A percentile compares a stretch with the other conserved stretches of the same genome.
phyloP scores from a whole-genome alignment of 2,113 vertebrate genomes.

The Plecturocebus donacophilus region DNA sequence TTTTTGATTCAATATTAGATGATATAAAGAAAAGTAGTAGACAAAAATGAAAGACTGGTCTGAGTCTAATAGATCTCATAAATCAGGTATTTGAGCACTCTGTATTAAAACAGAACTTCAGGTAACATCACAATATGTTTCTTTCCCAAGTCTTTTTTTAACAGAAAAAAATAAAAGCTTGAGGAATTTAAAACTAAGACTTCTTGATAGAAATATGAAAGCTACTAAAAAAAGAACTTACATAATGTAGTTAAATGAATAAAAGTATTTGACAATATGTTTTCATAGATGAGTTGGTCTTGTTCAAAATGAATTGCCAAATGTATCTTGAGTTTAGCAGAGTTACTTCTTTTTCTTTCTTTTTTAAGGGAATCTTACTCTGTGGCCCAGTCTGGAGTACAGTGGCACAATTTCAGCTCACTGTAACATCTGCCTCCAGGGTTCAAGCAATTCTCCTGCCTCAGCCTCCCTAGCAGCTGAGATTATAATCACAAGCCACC shows the following conservation, averaged over 20 bases:
- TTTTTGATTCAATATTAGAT: constrained; percentile 41
- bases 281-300: neutral
- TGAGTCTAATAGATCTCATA: constrained; percentile 17
- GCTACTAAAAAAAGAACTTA: constrained; percentile 1
- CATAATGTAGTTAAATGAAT: constrained; percentile 19
- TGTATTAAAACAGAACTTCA: constrained; percentile 24
- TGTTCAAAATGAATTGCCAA: constrained; percentile 18
- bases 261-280: neutral
- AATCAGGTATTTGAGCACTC: constrained; percentile 4
- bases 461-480: no score
- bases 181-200: constrained; percentile 10
- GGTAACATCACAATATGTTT: neutral
- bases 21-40: constrained; percentile 39
- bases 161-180: neutral
- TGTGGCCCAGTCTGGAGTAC: no score
- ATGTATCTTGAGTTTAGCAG: neutral
- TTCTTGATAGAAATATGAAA: constrained; percentile 11
- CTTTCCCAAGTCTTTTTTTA: constrained; percentile 29
- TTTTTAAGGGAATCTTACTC: no score
- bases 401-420: no score
- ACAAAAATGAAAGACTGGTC: constrained; percentile 11
- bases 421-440: no score
- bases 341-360: neutral
- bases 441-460: no score
- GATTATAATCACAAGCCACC: no score